These are phyloP conservation scores for Blennius ocellaris DNA, from an alignment of 2,113 vertebrate genomes.

Conservation along the genomic window DNA sequence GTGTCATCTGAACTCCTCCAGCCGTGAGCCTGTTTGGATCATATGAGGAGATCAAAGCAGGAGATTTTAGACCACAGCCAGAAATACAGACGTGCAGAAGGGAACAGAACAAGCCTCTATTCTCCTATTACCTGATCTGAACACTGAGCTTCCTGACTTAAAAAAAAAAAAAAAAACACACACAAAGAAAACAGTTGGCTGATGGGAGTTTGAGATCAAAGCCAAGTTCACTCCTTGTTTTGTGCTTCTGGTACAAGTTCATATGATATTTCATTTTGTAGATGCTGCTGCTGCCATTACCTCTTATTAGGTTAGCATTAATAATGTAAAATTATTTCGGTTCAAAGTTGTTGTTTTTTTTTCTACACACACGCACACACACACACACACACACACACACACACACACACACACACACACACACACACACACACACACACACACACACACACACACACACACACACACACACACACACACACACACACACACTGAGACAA, in stretches of 20 bases:
- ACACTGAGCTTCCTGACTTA: conserved; percentile 8
- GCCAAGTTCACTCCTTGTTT: conserved; percentile 18
- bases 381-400: neutral
- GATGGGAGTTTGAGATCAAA: conserved; percentile 17
- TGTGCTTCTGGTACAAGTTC: neutral
- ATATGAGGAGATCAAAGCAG: conserved; percentile 79
- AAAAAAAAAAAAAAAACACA: neutral
- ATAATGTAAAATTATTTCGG: neutral
- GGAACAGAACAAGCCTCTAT: conserved; percentile 58
- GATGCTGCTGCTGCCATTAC: neutral
- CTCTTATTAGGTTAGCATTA: neutral
- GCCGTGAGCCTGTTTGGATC: conserved; percentile 73
- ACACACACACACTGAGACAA: conserved; percentile 40
- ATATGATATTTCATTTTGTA: conserved; percentile 8
- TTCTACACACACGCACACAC: neutral
- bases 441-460: neutral
- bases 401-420: neutral
- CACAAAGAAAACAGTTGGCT: no score
- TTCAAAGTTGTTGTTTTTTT: conserved; percentile 13
- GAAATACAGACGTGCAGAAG: conserved; percentile 41
- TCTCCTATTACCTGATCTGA: conserved; percentile 70
- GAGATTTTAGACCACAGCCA: conserved; percentile 69
- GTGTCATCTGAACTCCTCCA: conserved; percentile 70
- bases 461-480: conserved; percentile 6
- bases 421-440: conserved; percentile 7